Base-by-base conservation (phyloP, 2,797 vertebrate species). In the Enteromius fasciolatus region DNA sequence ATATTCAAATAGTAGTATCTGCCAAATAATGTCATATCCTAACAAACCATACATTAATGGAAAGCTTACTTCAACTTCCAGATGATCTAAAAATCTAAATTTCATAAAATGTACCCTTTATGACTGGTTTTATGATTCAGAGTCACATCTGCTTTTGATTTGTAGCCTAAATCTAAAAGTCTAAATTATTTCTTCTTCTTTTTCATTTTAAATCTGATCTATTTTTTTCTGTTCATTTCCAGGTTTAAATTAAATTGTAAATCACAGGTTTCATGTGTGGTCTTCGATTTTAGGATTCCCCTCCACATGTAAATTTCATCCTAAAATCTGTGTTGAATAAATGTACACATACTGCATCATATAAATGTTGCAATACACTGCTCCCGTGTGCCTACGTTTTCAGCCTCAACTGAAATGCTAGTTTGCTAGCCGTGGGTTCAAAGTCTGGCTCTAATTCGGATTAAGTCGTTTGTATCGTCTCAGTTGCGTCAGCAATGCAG, bases 401-500 rank as follows among this genome's bases (percentile, higher is more conserved):
- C 23, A 46, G 36, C 23, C 15, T 31, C 4, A 2, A 50, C 6
- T 64, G 18, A 64, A 77, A 44, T 18, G 9, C 48, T 33, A 64
- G 15, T 77, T 48, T 25, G n/a, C n/a, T n/a, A 48, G 25, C 14
- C 8, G 1, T 17, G 18, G 4, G 17, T 76, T 33, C 10, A 14
- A 17, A n/a, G 72, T 41, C 23, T 61, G 57, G 9, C 39, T 77
- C 41, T 31, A 3, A 50, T 36, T 36, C 10, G 36, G 28, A 64
- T 77, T 2, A 46, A 78, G 4, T 23, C 7, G 6, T 50, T 48
- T 67, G 18, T 20, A 46, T 78, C 36, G 4, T 59, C 54, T 77
- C 33, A n/a, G 18, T 77, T 64, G 17, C 25, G 46, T 28, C 61
- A 66, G 76, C 25, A 78, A 66, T 66, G 44, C 76, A 36, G 44